phyloP scores from a whole-genome alignment of 37 sponge, comb jelly and placozoan genomes.

The Bolinopsis microptera region DNA sequence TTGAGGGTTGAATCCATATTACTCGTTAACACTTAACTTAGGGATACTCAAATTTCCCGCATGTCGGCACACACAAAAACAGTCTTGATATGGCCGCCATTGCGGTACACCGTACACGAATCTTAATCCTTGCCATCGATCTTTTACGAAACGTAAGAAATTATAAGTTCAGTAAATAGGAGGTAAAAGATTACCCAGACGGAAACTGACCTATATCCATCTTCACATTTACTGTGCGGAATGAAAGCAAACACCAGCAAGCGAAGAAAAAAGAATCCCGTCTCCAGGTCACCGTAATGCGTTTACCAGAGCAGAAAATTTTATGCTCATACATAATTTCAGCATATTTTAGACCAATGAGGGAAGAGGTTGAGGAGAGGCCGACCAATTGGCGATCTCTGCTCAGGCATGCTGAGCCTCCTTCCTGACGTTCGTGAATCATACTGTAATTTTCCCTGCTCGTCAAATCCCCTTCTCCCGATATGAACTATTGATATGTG shows the following conservation, averaged over 20 bases:
- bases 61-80: too few relatives aligned
- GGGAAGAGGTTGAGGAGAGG: background rate
- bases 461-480: background rate
- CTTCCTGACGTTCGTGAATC: background rate
- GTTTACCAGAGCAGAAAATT: background rate
- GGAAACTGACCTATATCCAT: background rate
- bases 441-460: background rate
- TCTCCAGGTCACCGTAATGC: background rate
- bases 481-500: background rate
- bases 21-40: background rate
- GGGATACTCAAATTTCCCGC: background rate
- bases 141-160: too few relatives aligned
- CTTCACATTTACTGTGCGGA: background rate
- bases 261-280: background rate
- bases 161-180: too few relatives aligned
- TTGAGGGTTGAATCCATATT: background rate
- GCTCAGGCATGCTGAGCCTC: background rate
- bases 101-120: too few relatives aligned
- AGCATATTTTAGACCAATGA: background rate
- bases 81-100: too few relatives aligned
- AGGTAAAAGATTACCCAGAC: too few relatives aligned
- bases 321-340: background rate
- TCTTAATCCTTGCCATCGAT: too few relatives aligned
- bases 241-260: background rate
- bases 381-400: background rate